Base-by-base conservation (phyloP, 1,140 invertebrate genomes). In the Coenobita brevimanus region DNA sequence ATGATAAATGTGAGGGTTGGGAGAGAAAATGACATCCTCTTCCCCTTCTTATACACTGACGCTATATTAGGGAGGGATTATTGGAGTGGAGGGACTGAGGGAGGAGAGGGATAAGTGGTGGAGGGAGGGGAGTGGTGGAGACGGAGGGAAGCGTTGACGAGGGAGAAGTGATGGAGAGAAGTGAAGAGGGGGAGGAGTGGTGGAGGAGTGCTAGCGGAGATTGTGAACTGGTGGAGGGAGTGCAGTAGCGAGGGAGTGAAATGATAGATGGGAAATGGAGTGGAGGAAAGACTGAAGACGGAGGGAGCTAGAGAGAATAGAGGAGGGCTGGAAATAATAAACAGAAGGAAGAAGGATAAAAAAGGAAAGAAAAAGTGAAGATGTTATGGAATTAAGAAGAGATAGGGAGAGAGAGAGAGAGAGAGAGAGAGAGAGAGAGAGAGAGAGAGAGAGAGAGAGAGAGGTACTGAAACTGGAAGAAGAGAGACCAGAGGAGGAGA, bases 341-440 rank as follows among this genome's bases (percentile, higher is more conserved):
- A 73, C 24, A 78, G 50, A 21, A 78, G 10, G 50, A 43, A 1
- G 27, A 46, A 43, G 46, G 8, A 78, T n/a, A 41, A 46, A 78
- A 13, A 54, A 15, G 41, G 41, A 75, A 4, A 75, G n/a, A 15
- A 13, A 38, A 27, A 24, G n/a, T 73, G 2, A 36, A 30, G 17
- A 75, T 75, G 4, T 36, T 36, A 30, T n/a, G n/a, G n/a, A n/a
- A n/a, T n/a, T n/a, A n/a, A n/a, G n/a, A n/a, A 15, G 10, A 17
- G 38, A 33, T 10, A 75, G 10, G n/a, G n/a, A n/a, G n/a, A n/a
- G n/a, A n/a, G n/a, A n/a, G n/a, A n/a, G n/a, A 17, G 30, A 75
- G 71, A 75, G 71, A 75, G 71, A 41, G 71, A 75, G 33, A 41
- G 71, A 75, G 71, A 75, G 13, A 75, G 71, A 75, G n/a, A 75